Percentiles rank a stretch among this genome's conserved stretches.
These are phyloP conservation scores for Rhynchonema sp. DNA, from an alignment of 2,888 invertebrate genomes.

Conservation along the genomic window DNA sequence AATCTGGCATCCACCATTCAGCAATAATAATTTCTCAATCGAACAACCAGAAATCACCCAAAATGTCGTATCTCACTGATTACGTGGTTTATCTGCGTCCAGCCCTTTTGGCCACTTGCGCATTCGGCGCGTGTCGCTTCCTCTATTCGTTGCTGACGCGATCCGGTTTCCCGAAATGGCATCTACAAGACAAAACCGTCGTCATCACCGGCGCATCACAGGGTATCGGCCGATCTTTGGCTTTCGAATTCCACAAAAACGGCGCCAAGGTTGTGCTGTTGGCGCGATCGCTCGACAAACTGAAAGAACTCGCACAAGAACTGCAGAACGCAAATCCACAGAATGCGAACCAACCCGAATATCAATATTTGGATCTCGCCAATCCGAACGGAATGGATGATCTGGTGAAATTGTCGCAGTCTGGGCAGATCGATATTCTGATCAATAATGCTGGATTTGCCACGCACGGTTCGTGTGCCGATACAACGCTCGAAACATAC, in stretches of 20 bases:
- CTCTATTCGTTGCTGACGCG: not conserved
- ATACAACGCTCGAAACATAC: conserved; percentile 60
- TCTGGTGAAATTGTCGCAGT: not conserved
- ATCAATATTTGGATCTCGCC: not conserved
- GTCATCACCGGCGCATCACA: conserved; percentile 3
- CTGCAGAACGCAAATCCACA: not conserved
- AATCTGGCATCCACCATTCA: too few species aligned
- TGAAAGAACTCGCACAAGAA: not conserved
- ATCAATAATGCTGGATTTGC: conserved; percentile 76
- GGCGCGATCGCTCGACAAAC: conserved; percentile 3
- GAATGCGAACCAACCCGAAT: not conserved
- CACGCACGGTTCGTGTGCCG: conserved; percentile 48
- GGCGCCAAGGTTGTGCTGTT: conserved; percentile 3
- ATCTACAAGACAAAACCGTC: not conserved
- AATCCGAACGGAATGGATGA: not conserved
- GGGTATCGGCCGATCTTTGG: conserved; percentile 2
- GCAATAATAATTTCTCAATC: too few species aligned
- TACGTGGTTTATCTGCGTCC: not conserved
- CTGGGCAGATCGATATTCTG: conserved; percentile 47
- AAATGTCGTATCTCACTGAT: not conserved
- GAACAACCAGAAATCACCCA: not conserved
- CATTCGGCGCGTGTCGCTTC: not conserved
- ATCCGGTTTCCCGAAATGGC: not conserved
- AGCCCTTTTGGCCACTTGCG: not conserved
- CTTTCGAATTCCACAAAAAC: not conserved